A percentile compares a stretch with the other conserved stretches of the same genome.
Evolutionary conservation across 2,888 invertebrate species (phyloP).

Genomic region (Eupithecia subumbrata): DNA sequence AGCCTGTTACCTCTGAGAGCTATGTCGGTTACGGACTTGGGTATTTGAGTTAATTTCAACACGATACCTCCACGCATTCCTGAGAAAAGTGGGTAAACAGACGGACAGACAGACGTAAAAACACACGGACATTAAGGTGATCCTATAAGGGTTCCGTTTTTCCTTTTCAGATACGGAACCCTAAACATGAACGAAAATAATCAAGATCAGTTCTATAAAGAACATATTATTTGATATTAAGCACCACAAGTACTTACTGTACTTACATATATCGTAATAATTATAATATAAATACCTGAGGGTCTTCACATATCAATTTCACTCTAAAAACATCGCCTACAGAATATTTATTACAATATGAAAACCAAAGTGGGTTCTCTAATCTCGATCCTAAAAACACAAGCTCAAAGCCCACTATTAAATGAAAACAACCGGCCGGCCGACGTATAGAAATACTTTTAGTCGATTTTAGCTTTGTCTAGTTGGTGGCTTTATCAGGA

Average conservation of each 20-base stretch:
- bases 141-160: no score
- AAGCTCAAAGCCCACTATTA: conserved; percentile 16
- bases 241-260: not conserved
- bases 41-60: no score
- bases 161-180: no score
- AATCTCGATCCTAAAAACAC: conserved; percentile 23
- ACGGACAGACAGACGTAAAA: no score
- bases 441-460: conserved; percentile 18
- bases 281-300: not conserved
- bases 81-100: no score
- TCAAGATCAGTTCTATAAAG: not conserved
- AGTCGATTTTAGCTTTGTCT: conserved; percentile 28
- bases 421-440: conserved; percentile 15
- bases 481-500: not conserved
- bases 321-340: not conserved
- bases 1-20: no score
- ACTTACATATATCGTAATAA: not conserved
- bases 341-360: not conserved
- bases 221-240: not conserved
- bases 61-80: no score
- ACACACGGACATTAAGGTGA: no score
- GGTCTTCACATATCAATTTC: not conserved
- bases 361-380: conserved; percentile 7
- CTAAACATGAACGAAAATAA: not conserved
- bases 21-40: no score